Evolutionary conservation across 2,888 invertebrate genomes (phyloP).

Genomic region (Heteropelma amictum): DNA sequence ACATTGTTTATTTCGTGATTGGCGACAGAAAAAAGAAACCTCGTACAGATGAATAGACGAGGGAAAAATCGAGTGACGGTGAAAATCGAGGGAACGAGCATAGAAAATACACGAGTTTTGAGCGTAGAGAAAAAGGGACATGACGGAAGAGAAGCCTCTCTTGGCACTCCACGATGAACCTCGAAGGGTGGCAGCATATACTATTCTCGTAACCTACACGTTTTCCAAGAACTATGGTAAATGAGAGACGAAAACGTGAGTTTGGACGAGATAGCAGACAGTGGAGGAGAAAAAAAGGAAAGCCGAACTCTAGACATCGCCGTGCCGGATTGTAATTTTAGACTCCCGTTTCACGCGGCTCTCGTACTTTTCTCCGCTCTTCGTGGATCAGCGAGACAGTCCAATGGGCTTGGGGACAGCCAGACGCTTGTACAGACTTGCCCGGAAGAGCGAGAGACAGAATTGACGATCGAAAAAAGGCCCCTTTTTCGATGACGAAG

Average conservation of each 20-base stretch:
- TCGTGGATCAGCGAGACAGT: slow-evolving; percentile 42
- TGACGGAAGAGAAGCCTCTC: slow-evolving; percentile 18
- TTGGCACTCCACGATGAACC: slow-evolving; percentile 27
- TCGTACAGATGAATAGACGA: no score
- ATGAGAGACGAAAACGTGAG: slow-evolving; percentile 22
- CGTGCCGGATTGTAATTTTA: slow-evolving; percentile 48
- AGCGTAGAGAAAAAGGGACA: slow-evolving; percentile 17
- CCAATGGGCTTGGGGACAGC: slow-evolving; percentile 20
- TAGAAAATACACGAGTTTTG: slow-evolving; percentile 8
- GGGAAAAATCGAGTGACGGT: neutral
- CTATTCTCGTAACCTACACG: slow-evolving; percentile 49
- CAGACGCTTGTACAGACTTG: slow-evolving; percentile 20
- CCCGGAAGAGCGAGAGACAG: slow-evolving; percentile 34
- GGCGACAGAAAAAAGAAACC: no score
- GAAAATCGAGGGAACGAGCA: neutral
- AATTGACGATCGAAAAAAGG: slow-evolving; percentile 18
- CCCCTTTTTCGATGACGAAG: neutral
- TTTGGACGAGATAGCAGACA: neutral
- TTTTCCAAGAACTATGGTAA: slow-evolving; percentile 36
- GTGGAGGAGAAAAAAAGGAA: slow-evolving; percentile 24
- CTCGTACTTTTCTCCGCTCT: slow-evolving; percentile 33
- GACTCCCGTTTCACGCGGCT: slow-evolving; percentile 47
- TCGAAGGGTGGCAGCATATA: slow-evolving; percentile 34
- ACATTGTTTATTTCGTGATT: no score
- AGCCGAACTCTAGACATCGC: slow-evolving; percentile 22